A percentile compares a stretch with the other conserved stretches of the same genome.
These are phyloP conservation scores for Sinocyclocheilus grahami DNA, from an alignment of 2,113 vertebrate species.

Conservation along the genomic window DNA sequence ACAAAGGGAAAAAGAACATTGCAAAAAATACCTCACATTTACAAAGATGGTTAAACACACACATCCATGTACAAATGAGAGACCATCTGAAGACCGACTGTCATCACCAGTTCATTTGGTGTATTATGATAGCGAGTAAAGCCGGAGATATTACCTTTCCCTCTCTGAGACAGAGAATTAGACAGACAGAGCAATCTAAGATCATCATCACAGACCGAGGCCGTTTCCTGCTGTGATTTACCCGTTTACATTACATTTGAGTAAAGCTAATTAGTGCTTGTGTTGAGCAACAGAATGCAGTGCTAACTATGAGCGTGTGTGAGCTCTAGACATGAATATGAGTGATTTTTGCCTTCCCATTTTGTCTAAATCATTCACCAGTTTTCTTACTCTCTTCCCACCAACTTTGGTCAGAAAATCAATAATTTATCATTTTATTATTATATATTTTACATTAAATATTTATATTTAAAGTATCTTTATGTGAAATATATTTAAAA, in stretches of 20 bases:
- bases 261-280: constrained; percentile 3
- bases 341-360: not conserved
- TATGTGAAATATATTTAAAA: no score
- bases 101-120: constrained; percentile 47
- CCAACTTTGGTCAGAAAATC: not conserved
- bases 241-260: constrained; percentile 7
- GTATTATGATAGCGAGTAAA: constrained; percentile 15
- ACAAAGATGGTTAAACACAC: constrained; percentile 4
- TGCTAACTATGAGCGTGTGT: not conserved
- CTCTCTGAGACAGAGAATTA: not conserved
- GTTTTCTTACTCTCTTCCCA: not conserved
- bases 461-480: no score
- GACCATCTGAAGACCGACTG: not conserved
- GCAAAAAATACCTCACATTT: constrained; percentile 9
- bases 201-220: not conserved
- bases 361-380: no score
- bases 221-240: constrained; percentile 51
- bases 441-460: no score
- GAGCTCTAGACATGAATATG: not conserved
- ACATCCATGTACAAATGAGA: not conserved
- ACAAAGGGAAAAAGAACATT: not conserved
- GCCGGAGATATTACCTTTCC: constrained; percentile 43
- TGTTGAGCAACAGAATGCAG: constrained; percentile 10
- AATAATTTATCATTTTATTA: no score
- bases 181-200: constrained; percentile 5